Conservation (phyloP, 2,888 invertebrate genomes). For the Alloplasta piceator region DNA sequence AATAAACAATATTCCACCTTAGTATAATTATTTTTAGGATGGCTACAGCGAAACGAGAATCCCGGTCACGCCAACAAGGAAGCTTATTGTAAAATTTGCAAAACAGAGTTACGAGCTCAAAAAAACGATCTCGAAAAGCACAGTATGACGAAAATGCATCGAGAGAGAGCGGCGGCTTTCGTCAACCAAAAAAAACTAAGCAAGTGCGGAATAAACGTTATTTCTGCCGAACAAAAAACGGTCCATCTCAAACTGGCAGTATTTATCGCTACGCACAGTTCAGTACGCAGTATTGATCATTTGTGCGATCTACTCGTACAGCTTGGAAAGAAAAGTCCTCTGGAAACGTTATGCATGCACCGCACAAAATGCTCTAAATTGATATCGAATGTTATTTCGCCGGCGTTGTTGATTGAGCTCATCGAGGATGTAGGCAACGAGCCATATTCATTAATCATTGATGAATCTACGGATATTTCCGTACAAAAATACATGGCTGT, state of each 20-base stretch:
- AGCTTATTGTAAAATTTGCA: conserved; percentile 51
- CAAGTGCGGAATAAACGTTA: conserved; percentile 27
- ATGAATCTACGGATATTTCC: conserved; percentile 70
- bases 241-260: conserved; percentile 62
- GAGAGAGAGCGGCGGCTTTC: conserved; percentile 36
- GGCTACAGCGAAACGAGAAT: conserved; percentile 38
- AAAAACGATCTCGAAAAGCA: conserved; percentile 51
- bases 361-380: conserved; percentile 69
- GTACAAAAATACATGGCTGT: conserved; percentile 68
- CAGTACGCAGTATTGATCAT: conserved; percentile 65
- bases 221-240: conserved; percentile 47
- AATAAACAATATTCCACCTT: no score
- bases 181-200: conserved; percentile 43
- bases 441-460: conserved; percentile 67
- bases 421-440: conserved; percentile 64
- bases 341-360: conserved; percentile 60
- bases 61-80: conserved; percentile 22
- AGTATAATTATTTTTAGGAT: conserved; percentile 11
- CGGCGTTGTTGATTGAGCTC: no score
- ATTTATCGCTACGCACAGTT: conserved; percentile 63
- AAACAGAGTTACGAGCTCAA: conserved; percentile 41
- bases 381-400: conserved; percentile 69
- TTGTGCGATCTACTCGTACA: conserved; percentile 60
- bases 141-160: conserved; percentile 39
- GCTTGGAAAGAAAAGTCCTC: conserved; percentile 50